A percentile compares a stretch with the other conserved stretches of the same genome.
phyloP scores from a whole-genome alignment of 2,888 invertebrate species.

The Xylophagus ater region DNA sequence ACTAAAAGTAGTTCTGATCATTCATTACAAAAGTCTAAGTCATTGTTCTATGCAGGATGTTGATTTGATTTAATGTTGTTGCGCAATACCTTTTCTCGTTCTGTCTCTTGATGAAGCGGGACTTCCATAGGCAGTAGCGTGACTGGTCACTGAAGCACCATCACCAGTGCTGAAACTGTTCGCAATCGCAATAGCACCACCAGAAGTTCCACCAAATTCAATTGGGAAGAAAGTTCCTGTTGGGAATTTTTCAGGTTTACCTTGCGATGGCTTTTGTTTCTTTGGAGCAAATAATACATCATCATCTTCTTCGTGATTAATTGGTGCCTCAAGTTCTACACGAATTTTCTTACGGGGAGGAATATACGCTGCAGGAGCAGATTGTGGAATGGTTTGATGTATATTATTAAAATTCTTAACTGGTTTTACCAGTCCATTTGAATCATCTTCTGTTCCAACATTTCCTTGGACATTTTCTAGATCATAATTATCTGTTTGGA shows the following conservation, averaged over 20 bases:
- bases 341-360: constrained; percentile 16
- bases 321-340: constrained; percentile 16
- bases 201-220: constrained; percentile 35
- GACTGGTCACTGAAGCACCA: constrained; percentile 37
- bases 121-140: constrained; percentile 38
- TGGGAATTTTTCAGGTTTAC: constrained; percentile 21
- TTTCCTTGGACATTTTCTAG: too few species aligned
- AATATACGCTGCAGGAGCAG: constrained; percentile 7
- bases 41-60: too few species aligned
- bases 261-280: neutral
- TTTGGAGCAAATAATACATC: too few species aligned
- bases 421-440: too few species aligned
- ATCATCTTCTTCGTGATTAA: constrained; percentile 17
- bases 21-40: too few species aligned
- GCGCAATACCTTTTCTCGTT: constrained; percentile 3
- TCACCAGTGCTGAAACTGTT: constrained; percentile 40
- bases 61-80: too few species aligned
- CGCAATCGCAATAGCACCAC: constrained; percentile 38
- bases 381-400: constrained; percentile 2
- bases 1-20: too few species aligned
- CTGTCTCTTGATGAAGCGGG: constrained; percentile 25
- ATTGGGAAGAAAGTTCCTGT: constrained; percentile 38
- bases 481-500: too few species aligned
- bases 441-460: too few species aligned
- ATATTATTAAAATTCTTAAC: too few species aligned